Evolutionary conservation across 2,113 vertebrate genomes (phyloP), one percentile per base, ranked within the genome.

Genomic region (Poeciliopsis prolifica): DNA sequence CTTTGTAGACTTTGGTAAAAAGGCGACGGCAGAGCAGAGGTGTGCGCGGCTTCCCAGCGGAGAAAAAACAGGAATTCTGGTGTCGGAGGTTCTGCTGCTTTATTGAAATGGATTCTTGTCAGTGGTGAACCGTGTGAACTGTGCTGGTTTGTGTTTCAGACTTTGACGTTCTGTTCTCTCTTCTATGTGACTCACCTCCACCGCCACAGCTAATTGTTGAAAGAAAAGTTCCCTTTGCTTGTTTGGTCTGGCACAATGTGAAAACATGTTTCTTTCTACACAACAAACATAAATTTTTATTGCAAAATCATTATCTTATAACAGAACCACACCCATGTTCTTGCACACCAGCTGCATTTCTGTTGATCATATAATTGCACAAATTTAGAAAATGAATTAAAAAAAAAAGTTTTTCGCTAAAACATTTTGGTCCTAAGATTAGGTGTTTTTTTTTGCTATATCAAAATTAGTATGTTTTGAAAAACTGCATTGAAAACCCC

Each of bases 1-100:
- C 90, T 93, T 93, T 93, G 92, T 93, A 92, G 90, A 93, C 92
- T 93, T 91, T 92, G 83, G 87, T 89, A 85, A 89, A 37, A 86
- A 90, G 83, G 88, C 76, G 73, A 75, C 75, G 75, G 70, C 72
- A 74, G 76, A 85, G 85, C 80, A 83, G 80, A 84, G 86, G 87
- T 90, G 86, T 84, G 2, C n/a, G 70, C 60, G 44, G 81, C 78
- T 77, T 91, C 88, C 86, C 87, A 63, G 61, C 15, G 79, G 86
- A 84, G 81, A 78, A 62, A 70, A 70, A 79, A 63, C 42, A 79
- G 81, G 42, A 80, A 77, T 77, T 61, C 68, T 75, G 74, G 78
- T 64, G 82, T 91, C 85, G 67, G 3, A 61, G 83, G 80, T 74
- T 77, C 73, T 31, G 71, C 44, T 61, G 75, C 48, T 88, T 65